Base-by-base conservation (phyloP, 23 tunicate genomes). In the Corella eumyota region DNA sequence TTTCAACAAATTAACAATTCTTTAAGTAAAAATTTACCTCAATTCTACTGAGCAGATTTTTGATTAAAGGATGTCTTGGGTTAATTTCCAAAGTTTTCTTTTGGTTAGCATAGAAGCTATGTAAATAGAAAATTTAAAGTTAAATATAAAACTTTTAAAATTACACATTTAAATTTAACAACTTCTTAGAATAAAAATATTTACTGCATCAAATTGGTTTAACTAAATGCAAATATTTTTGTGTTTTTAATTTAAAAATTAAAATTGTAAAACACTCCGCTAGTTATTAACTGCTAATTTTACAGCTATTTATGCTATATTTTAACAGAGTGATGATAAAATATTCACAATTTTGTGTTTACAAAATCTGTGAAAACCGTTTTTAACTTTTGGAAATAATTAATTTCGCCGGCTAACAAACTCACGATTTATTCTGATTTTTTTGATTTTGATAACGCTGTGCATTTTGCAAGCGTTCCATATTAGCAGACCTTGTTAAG, bases 51-150 rank as follows among this genome's bases (percentile, higher is more conserved):
- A 81, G 50, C 31, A 92, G 60, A 38, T 49, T 76, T 36, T 82
- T 92, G 71, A 81, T 66, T 60, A 92, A 57, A 64, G 98, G 98
- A 92, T 92, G 98, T 26, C 98, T 60, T 23, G 98, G 98, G 68
- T 92, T 92, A 30, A 92, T 82, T 82, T 77, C 98, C 30, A 92
- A 61, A 0, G 84, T 92, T 52, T 92, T 92, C 81, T 92, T 92
- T 58, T 92, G 98, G 36, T 92, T 92, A 9, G 85, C 67, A 64
- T 92, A 92, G 81, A 71, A 88, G 50, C 96, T 88, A 73, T 1
- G 62, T 58, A 28, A 49, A 45, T n/a, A 67, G 20, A 9, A 6
- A 58, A 23, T 7, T 23, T 53, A 9, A n/a, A 7, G 59, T 23
- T 53, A 53, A n/a, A 11, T 53, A 53, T 7, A n/a, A 11, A 28